Percentiles rank a stretch among this genome's conserved stretches.
Conservation (phyloP, 2,797 vertebrate species). For the Rhinichthys osculus region DNA sequence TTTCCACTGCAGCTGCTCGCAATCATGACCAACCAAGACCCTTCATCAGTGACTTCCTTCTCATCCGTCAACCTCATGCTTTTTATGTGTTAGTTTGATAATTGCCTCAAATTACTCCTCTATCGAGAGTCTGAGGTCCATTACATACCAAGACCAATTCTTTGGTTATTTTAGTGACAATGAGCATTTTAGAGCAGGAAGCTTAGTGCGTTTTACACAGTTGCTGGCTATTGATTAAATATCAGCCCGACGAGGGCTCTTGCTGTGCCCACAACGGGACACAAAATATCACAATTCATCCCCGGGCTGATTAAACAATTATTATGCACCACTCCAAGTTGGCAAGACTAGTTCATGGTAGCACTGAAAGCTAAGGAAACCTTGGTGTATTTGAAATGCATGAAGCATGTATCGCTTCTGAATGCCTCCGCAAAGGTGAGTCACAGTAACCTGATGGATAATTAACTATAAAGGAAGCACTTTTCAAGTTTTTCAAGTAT, state of each 20-base stretch:
- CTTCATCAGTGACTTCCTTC: conserved; percentile 30
- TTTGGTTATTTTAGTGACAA: background rate
- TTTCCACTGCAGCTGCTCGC: conserved; percentile 54
- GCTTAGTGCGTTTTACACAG: conserved; percentile 11
- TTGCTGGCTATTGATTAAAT: conserved; percentile 39
- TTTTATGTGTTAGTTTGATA: conserved; percentile 34
- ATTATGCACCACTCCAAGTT: background rate
- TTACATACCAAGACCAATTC: background rate
- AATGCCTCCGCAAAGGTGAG: background rate
- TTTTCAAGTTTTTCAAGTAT: background rate
- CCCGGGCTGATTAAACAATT: background rate
- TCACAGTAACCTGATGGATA: background rate
- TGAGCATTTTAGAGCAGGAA: conserved; percentile 1
- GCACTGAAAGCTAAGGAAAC: background rate
- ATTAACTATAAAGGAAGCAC: background rate
- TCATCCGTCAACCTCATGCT: conserved; percentile 32
- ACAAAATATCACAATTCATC: conserved; percentile 54
- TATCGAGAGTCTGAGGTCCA: background rate
- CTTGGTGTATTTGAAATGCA: background rate
- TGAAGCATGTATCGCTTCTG: background rate
- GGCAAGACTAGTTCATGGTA: background rate
- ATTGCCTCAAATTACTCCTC: conserved; percentile 24
- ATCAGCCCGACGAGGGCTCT: conserved; percentile 32
- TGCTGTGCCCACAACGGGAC: conserved; percentile 56
- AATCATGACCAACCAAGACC: conserved; percentile 43